These are phyloP conservation scores for Thamnaconus septentrionalis DNA, from an alignment of 2,113 vertebrate species.

Conservation along the genomic window DNA sequence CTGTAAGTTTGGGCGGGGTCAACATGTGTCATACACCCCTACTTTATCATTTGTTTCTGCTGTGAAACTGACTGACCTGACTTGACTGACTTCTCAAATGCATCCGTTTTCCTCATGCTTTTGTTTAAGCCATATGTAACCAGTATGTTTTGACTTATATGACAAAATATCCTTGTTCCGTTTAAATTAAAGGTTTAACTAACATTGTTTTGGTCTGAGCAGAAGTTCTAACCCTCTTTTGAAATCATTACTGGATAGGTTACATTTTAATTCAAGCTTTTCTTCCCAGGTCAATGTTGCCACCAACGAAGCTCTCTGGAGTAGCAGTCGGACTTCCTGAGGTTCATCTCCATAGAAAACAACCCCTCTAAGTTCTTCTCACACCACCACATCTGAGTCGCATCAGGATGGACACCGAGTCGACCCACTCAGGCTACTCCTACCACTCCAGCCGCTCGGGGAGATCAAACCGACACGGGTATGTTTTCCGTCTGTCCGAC, in stretches of 20 bases:
- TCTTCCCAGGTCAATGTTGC: constrained; percentile 64
- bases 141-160: no score
- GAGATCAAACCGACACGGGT: constrained; percentile 89
- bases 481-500: constrained; percentile 53
- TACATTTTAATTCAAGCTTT: not conserved
- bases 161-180: no score
- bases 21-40: no score
- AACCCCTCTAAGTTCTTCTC: constrained; percentile 32
- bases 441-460: constrained; percentile 91
- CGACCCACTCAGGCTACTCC: constrained; percentile 91
- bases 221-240: no score
- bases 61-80: no score
- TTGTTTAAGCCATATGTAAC: no score
- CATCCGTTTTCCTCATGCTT: no score
- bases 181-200: no score
- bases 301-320: constrained; percentile 43
- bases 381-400: constrained; percentile 31
- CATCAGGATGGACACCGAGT: constrained; percentile 90
- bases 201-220: no score
- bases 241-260: not conserved
- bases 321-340: constrained; percentile 49
- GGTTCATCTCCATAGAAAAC: constrained; percentile 61
- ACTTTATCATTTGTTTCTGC: no score
- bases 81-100: no score
- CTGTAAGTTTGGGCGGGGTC: no score